These are phyloP conservation scores for Heliconius ethilla DNA, from an alignment of 2,888 invertebrate genomes.

Conservation along the genomic window DNA sequence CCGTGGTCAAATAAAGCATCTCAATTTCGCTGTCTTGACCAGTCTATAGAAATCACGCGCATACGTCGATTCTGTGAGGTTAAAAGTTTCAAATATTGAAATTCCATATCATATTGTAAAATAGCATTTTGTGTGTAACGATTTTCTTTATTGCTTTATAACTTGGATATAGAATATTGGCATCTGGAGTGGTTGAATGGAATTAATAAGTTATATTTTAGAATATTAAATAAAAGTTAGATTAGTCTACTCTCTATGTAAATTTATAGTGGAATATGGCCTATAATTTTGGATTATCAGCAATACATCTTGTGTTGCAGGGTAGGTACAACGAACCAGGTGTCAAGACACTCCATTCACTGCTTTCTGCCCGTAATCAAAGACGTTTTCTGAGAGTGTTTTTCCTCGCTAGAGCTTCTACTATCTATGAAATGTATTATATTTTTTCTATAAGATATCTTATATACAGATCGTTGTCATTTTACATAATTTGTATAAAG, in stretches of 20 bases:
- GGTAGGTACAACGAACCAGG: not conserved
- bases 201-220: not conserved
- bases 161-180: not conserved
- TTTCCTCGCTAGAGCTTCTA: not conserved
- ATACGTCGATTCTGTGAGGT: not conserved
- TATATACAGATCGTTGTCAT: not conserved
- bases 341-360: not conserved
- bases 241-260: not conserved
- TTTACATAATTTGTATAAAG: conserved; percentile 1
- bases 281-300: too few species aligned
- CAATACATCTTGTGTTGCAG: not conserved
- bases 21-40: not conserved
- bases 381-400: not conserved
- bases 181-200: not conserved
- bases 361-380: not conserved
- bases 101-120: conserved; percentile 2
- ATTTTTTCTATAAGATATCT: not conserved
- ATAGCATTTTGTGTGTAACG: not conserved
- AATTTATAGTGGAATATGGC: too few species aligned
- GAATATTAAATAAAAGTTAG: not conserved
- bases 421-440: not conserved
- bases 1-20: conserved; percentile 1
- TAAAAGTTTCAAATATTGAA: conserved; percentile 15
- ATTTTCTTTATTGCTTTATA: not conserved
- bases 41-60: conserved; percentile 6